phyloP scores from a whole-genome alignment of 2,113 vertebrate genomes.

The Ctenodactylus gundi region DNA sequence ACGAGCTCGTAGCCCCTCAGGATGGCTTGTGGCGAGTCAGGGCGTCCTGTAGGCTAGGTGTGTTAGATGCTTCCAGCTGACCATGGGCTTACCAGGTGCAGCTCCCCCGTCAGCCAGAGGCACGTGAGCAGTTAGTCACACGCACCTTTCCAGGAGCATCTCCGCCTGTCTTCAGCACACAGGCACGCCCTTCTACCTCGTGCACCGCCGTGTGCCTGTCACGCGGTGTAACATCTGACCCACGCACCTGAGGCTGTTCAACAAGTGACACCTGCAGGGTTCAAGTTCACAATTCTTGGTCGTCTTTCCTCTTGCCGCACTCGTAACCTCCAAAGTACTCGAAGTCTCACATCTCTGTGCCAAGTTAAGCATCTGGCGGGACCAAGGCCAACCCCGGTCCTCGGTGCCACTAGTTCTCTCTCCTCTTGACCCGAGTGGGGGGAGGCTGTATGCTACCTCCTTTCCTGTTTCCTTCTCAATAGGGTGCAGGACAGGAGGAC shows the following conservation, averaged over 20 bases:
- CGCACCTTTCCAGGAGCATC: neutral
- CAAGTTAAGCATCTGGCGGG: neutral
- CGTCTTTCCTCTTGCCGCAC: neutral
- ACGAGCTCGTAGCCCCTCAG: neutral
- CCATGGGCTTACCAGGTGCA: neutral
- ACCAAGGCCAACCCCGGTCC: neutral
- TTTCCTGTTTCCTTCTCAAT: neutral
- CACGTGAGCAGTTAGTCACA: too few relatives aligned
- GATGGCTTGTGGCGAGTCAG: rapidly evolving
- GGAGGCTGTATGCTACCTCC: rapidly evolving
- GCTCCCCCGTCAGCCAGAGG: neutral
- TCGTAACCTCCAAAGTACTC: neutral
- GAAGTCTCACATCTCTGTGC: neutral
- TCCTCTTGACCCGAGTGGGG: neutral
- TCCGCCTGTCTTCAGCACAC: rapidly evolving
- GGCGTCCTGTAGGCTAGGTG: neutral
- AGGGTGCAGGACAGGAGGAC: neutral
- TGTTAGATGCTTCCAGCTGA: neutral
- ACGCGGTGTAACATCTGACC: rapidly evolving
- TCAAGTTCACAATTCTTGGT: rapidly evolving
- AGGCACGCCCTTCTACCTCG: neutral
- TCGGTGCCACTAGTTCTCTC: neutral
- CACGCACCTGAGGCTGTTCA: too few relatives aligned
- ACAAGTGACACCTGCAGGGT: rapidly evolving
- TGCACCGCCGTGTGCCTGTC: rapidly evolving